A percentile compares a stretch with the other conserved stretches of the same genome.
These are phyloP conservation scores for Aphelenchoides bicaudatus DNA, from an alignment of 2,888 invertebrate species.

Conservation along the genomic window DNA sequence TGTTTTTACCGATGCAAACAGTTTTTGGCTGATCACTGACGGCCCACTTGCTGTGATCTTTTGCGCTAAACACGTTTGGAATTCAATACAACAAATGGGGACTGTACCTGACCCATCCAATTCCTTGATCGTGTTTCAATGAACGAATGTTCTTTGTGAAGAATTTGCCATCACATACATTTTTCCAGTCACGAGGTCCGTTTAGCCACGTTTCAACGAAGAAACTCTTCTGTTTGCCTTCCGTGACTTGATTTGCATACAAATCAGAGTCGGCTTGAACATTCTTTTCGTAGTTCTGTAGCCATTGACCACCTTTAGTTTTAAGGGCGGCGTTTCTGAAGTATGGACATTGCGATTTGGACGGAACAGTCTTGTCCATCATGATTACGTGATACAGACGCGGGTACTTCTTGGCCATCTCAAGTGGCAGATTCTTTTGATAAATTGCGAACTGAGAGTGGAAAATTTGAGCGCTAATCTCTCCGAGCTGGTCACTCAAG, in stretches of 20 bases:
- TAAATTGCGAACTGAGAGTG: conserved; percentile 4
- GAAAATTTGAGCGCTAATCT: conserved; percentile 22
- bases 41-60: conserved; percentile 53
- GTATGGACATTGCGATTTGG: no score
- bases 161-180: not conserved
- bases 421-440: not conserved
- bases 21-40: conserved; percentile 32
- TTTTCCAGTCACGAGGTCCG: conserved; percentile 59
- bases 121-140: no score
- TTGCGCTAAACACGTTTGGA: conserved; percentile 11
- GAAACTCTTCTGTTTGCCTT: conserved; percentile 70
- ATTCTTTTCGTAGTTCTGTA: conserved; percentile 78
- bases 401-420: not conserved
- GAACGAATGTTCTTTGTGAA: no score
- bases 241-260: conserved; percentile 76
- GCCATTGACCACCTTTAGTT: conserved; percentile 68
- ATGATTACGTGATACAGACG: not conserved
- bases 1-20: conserved; percentile 51
- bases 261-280: no score
- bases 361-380: no score
- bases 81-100: conserved; percentile 32
- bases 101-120: conserved; percentile 46
- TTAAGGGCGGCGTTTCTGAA: conserved; percentile 37
- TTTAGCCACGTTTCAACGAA: conserved; percentile 85
- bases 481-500: conserved; percentile 28